Conservation (phyloP, 2,888 invertebrate species). For the Rhingia rostrata region DNA sequence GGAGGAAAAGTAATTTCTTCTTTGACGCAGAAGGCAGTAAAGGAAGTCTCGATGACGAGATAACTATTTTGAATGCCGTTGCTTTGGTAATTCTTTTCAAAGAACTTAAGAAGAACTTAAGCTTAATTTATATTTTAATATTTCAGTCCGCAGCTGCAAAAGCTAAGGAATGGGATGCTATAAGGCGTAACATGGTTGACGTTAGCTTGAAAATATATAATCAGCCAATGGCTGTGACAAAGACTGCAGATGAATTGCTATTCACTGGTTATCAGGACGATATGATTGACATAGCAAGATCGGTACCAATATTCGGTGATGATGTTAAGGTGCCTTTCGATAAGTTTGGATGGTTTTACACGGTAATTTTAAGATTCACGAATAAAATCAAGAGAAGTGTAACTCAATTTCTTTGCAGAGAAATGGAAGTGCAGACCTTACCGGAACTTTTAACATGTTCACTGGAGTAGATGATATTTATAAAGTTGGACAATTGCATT, state of each 20-base stretch:
- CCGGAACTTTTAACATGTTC: constrained; percentile 90
- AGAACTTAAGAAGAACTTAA: neutral
- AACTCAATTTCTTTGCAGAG: constrained; percentile 84
- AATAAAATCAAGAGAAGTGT: constrained; percentile 74
- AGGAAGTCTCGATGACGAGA: constrained; percentile 87
- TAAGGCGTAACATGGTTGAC: constrained; percentile 86
- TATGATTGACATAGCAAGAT: constrained; percentile 87
- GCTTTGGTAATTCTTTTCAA: constrained; percentile 86
- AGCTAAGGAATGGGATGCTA: constrained; percentile 85
- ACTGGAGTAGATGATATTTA: constrained; percentile 87
- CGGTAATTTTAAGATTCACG: constrained; percentile 80
- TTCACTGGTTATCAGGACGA: constrained; percentile 92
- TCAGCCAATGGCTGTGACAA: constrained; percentile 85
- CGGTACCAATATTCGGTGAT: constrained; percentile 84
- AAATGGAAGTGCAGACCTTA: constrained; percentile 89
- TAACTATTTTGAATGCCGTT: constrained; percentile 90
- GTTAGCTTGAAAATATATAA: constrained; percentile 85
- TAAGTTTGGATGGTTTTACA: constrained; percentile 94
- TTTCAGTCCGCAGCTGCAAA: constrained; percentile 83
- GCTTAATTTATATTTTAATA: constrained; percentile 50
- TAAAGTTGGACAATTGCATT: constrained; percentile 87
- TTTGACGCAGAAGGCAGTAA: constrained; percentile 87
- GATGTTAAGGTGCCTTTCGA: constrained; percentile 87
- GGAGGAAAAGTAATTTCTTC: constrained; percentile 87
- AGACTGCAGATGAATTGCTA: constrained; percentile 87